Conservation (phyloP, 1,140 invertebrate genomes). For the Asbolus verrucosus region DNA sequence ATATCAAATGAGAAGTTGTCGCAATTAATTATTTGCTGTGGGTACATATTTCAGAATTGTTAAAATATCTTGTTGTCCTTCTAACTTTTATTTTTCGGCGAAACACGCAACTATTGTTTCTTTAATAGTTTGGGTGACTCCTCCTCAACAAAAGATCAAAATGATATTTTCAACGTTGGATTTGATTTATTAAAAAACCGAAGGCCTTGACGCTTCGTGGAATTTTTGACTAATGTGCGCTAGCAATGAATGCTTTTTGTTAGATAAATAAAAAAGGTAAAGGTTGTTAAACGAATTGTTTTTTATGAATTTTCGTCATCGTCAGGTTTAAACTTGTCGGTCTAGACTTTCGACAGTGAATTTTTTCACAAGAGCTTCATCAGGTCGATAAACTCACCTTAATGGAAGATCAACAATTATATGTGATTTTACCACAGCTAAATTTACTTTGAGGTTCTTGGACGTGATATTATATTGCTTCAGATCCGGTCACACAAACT, state of each 20-base stretch:
- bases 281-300: neutral
- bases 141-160: no score
- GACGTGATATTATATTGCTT: neutral
- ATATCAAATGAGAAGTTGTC: no score
- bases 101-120: no score
- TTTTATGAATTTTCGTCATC: neutral
- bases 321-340: neutral
- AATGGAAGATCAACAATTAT: neutral
- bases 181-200: no score
- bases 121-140: no score
- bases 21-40: no score
- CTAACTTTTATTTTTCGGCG: no score
- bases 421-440: constrained; percentile 1
- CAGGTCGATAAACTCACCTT: constrained; percentile 25
- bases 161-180: no score
- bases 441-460: neutral
- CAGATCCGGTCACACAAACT: constrained; percentile 3
- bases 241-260: no score
- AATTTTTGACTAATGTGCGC: no score
- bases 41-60: no score
- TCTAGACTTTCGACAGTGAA: neutral
- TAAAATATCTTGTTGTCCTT: no score
- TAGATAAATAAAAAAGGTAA: neutral
- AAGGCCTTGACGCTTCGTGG: neutral
- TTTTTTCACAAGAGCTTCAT: neutral